Evolutionary conservation across 2,113 vertebrate genomes (phyloP).

Genomic region (Crotalus helleri): DNA sequence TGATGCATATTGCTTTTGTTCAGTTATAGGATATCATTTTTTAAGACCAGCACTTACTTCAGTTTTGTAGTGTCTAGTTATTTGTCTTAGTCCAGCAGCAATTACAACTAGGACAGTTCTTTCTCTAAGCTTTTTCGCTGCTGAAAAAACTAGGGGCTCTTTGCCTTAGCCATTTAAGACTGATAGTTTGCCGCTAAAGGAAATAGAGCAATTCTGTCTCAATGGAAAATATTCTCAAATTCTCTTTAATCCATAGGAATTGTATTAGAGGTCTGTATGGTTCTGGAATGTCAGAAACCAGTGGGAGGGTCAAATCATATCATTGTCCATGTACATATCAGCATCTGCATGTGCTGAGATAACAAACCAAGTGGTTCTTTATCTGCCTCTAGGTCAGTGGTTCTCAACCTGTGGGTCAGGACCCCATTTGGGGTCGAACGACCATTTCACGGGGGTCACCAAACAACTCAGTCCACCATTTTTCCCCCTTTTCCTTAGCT

Average conservation of each 20-base stretch:
- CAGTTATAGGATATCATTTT: background rate
- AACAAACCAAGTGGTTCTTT: background rate
- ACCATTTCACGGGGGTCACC: no score
- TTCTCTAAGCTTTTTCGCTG: background rate
- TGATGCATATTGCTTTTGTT: background rate
- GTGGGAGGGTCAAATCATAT: background rate
- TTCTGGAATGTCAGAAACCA: background rate
- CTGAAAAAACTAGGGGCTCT: background rate
- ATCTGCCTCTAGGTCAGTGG: background rate
- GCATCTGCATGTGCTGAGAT: background rate
- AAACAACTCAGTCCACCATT: no score
- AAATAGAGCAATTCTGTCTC: background rate
- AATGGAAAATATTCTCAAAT: background rate
- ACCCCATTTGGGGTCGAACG: no score
- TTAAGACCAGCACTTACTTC: background rate
- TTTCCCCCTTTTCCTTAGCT: no score
- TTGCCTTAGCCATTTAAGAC: background rate
- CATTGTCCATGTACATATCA: background rate
- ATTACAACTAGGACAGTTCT: background rate
- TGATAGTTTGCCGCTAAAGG: background rate
- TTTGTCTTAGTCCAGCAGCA: background rate
- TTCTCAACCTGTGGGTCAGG: no score
- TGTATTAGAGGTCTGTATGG: background rate
- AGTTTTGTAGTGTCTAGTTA: background rate
- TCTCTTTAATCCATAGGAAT: background rate